Evolutionary conservation across 2,888 invertebrate species (phyloP).

Genomic region (Caenorhabditis sp.): DNA sequence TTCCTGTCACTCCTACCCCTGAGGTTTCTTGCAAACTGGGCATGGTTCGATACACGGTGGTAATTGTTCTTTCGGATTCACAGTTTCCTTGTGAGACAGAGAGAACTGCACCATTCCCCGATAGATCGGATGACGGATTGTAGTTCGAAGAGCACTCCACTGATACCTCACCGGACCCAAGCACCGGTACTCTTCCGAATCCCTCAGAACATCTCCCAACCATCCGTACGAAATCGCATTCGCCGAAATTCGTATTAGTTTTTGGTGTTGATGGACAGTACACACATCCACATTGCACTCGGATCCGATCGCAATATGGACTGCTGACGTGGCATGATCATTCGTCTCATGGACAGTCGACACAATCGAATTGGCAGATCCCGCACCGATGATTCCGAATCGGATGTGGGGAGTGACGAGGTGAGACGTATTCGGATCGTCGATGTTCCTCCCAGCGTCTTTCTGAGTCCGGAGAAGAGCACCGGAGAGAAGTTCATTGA

Average conservation of each 20-base stretch:
- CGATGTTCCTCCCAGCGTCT: constrained; percentile 73
- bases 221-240: constrained; percentile 91
- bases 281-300: constrained; percentile 89
- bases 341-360: constrained; percentile 90
- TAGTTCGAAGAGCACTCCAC: constrained; percentile 82
- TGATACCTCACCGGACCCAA: constrained; percentile 91
- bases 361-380: constrained; percentile 89
- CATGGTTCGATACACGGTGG: constrained; percentile 79
- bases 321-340: constrained; percentile 90
- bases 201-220: constrained; percentile 90
- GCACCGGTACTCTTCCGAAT: constrained; percentile 91
- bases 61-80: constrained; percentile 71
- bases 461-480: constrained; percentile 64
- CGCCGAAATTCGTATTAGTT: constrained; percentile 88
- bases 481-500: constrained; percentile 89
- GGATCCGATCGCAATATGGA: constrained; percentile 91
- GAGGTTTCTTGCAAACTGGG: constrained; percentile 72
- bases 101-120: constrained; percentile 73
- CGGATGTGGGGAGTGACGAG: constrained; percentile 85
- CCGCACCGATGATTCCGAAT: constrained; percentile 88
- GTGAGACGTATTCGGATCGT: constrained; percentile 74
- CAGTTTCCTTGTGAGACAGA: constrained; percentile 70
- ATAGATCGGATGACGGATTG: constrained; percentile 81
- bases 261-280: constrained; percentile 87
- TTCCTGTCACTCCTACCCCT: too few species aligned